A percentile compares a stretch with the other conserved stretches of the same genome.
phyloP scores from a whole-genome alignment of 2,113 vertebrate genomes.

The Lophura nycthemera region DNA sequence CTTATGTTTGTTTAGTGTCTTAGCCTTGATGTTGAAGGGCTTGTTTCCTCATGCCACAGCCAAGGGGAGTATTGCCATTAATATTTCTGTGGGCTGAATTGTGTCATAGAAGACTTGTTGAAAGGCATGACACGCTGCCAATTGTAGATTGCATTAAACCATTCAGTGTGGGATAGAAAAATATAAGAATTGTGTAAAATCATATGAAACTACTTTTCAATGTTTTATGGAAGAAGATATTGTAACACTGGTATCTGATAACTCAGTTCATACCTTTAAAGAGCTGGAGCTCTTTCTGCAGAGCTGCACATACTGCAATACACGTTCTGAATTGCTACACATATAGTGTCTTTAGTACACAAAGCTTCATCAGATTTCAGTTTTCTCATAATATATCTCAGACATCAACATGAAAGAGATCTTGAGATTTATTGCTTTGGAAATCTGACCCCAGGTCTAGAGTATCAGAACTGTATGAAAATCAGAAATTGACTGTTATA shows the following conservation, averaged over 20 bases:
- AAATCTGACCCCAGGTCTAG: conserved; percentile 65
- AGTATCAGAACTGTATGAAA: conserved; percentile 49
- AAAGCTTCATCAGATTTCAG: conserved; percentile 55
- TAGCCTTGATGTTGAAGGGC: not conserved
- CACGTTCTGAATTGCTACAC: conserved; percentile 43
- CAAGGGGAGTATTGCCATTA: not conserved
- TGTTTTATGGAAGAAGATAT: conserved; percentile 30
- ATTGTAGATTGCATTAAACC: not conserved
- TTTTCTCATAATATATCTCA: conserved; percentile 75
- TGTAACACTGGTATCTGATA: conserved; percentile 48
- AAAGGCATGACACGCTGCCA: conserved; percentile 15
- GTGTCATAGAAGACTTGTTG: not conserved
- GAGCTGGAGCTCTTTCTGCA: conserved; percentile 16
- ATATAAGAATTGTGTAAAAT: conserved; percentile 13
- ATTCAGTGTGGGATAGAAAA: conserved; percentile 14
- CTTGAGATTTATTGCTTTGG: conserved; percentile 70
- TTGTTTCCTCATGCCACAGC: not conserved
- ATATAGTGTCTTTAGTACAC: conserved; percentile 57
- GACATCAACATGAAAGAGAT: conserved; percentile 70
- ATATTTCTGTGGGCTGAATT: not conserved
- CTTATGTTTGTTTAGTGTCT: not conserved
- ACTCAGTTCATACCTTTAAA: conserved; percentile 49
- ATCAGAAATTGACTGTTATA: conserved; percentile 45
- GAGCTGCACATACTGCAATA: conserved; percentile 48
- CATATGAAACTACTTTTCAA: conserved; percentile 29